Base-by-base conservation (phyloP, 2,888 invertebrate species). In the Lacanobia oleracea region DNA sequence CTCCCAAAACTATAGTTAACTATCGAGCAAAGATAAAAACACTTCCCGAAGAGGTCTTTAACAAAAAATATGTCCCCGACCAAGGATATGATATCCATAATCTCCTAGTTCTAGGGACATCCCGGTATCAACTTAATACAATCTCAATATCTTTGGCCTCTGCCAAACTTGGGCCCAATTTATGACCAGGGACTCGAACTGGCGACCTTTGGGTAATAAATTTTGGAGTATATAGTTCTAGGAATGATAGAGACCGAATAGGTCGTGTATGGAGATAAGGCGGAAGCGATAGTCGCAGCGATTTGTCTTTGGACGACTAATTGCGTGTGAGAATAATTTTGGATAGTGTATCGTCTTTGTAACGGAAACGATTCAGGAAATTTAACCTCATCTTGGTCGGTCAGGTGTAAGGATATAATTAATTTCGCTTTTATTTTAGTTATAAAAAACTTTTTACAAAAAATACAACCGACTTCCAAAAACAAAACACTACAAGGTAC, bases 81-180 rank as follows among this genome's bases (percentile, higher is more conserved):
- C 27, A 10, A 45, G 10, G 37, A 48, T 45, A 33, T 51, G 43
- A 51, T n/a, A 43, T 43, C 59, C 54, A 56, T 72, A 72, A 66
- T 72, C 60, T 75, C 21, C 27, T 68, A 61, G 51, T 73, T 72
- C 67, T 70, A 73, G 67, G 71, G 66, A 67, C 65, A 61, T 62
- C 33, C 33, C 50, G 6, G 16, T 83, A 85, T 79, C 81, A 73
- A 51, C 60, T 62, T 73, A 73, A 75, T 78, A 63, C 70, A 53
- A 77, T 77, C 79, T 78, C 84, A 48, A 67, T 85, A 83, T 82
- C 78, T 75, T 59, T 65, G 27, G 54, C 51, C 62, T 23, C 51
- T 74, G 71, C 61, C 66, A 66, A 77, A 85, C 61, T 85, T 70
- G 67, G 77, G 71, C 33, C 37, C 57, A 72, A 85, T 85, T 83